Base-by-base conservation (phyloP, 1,140 invertebrate species). In the Drosophila cardini region DNA sequence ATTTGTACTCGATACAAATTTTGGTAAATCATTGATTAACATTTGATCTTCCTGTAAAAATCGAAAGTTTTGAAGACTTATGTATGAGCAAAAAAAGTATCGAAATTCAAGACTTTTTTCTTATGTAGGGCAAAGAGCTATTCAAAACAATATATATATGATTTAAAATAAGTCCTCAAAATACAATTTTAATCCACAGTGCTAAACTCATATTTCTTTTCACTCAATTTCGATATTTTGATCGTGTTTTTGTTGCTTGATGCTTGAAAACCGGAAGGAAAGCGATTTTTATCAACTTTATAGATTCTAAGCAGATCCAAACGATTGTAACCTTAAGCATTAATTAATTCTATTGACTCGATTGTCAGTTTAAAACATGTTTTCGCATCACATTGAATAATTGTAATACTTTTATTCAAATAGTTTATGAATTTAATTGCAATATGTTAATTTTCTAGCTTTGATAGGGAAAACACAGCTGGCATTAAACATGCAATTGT, bases 351-450 rank as follows among this genome's bases (percentile, higher is more conserved):
- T 30, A 40, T 55, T 64, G 52, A 56, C 50, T 46, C n/a, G 40
- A 46, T 62, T 32, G 32, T 43, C 36, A 9, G 42, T 40, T 55
- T 62, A 32, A 36, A 16, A 63, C 68, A 71, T 71, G 68, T 32
- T 56, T 71, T 71, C 55, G 16, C 52, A 55, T 55, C 57, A 4
- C 32, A 40, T 30, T 46, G 60, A 11, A 8, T 64, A 64, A 64
- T 71, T 64, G 45, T 46, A 46, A 38, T 48, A 46, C 62, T 26
- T 21, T 4, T 30, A 52, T 70, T 46, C 34, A 62, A 62, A 70
- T 55, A 46, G 21, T 26, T 26, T 53, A 52, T 18, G 11, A 38
- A 58, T 48, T 67, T 10, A 56, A 67, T 36, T 38, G 32, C 26
- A 61, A 58, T 63, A 45, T 67, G 52, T 26, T 43, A 63, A 55